These are phyloP conservation scores for Aldrovandia affinis DNA, from an alignment of 2,797 vertebrate species.

Conservation along the genomic window DNA sequence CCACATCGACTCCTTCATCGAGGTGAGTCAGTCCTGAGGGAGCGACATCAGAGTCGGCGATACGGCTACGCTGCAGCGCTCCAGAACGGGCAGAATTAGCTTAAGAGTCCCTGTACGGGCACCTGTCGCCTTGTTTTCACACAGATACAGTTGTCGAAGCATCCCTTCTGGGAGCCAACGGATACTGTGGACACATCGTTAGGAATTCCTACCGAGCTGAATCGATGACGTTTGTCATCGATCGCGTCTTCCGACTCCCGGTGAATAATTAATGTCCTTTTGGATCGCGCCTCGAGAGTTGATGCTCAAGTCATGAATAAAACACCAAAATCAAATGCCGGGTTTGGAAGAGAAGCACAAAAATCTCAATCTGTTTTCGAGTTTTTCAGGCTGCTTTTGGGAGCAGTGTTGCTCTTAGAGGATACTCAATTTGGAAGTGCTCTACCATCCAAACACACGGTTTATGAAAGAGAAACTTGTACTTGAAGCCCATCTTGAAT, in stretches of 20 bases:
- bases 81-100: background rate
- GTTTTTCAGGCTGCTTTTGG: background rate
- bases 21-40: slow-evolving; percentile 71
- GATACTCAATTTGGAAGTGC: background rate
- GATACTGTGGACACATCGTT: background rate
- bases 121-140: background rate
- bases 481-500: background rate
- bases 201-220: slow-evolving; percentile 12
- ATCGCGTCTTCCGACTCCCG: slow-evolving; percentile 7
- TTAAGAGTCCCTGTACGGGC: background rate
- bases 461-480: background rate
- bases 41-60: background rate
- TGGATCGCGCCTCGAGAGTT: background rate
- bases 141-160: background rate
- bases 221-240: slow-evolving; percentile 25
- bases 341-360: background rate
- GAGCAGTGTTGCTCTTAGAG: too few species aligned
- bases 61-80: background rate
- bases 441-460: background rate
- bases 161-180: background rate
- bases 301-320: background rate
- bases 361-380: background rate
- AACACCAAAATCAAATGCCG: background rate
- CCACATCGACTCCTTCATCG: slow-evolving; percentile 95
- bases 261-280: slow-evolving; percentile 27